Percentiles rank a stretch among this genome's conserved stretches.
Conservation (phyloP, 2,888 invertebrate species). For the Dichetophora obliterata region DNA sequence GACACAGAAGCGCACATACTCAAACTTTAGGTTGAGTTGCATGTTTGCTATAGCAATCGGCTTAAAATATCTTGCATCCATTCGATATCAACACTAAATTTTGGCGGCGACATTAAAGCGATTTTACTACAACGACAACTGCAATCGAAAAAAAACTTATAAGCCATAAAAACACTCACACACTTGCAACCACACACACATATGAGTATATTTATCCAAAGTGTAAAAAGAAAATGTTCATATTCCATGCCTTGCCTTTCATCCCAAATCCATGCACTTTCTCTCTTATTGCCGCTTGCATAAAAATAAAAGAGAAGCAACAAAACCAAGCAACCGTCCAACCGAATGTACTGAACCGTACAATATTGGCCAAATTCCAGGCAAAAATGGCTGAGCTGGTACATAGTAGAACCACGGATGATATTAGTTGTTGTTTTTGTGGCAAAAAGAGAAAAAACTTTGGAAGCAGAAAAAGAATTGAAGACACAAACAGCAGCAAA, state of each 20-base stretch:
- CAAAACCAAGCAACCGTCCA: too few relatives aligned
- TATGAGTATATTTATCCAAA: too few relatives aligned
- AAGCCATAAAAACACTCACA: too few relatives aligned
- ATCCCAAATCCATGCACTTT: neutral
- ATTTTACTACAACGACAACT: neutral
- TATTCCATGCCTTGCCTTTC: neutral
- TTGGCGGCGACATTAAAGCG: slow-evolving; percentile 9
- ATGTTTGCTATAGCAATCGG: neutral
- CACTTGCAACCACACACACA: too few relatives aligned
- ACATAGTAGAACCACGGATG: too few relatives aligned
- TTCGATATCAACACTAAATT: neutral
- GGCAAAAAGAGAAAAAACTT: too few relatives aligned
- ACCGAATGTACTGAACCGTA: neutral
- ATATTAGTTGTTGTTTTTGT: too few relatives aligned
- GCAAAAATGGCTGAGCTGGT: neutral
- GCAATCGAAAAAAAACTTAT: too few relatives aligned
- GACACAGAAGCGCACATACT: too few relatives aligned
- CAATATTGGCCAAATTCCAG: slow-evolving; percentile 2
- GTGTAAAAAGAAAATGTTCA: too few relatives aligned
- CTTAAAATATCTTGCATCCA: slow-evolving; percentile 7
- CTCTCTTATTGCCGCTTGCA: neutral
- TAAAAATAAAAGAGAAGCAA: neutral
- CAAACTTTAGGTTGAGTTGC: neutral
- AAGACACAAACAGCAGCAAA: too few relatives aligned
- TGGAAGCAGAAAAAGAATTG: too few relatives aligned